Evolutionary conservation across 2,113 vertebrate genomes (phyloP).

Genomic region (Mobula hypostoma): DNA sequence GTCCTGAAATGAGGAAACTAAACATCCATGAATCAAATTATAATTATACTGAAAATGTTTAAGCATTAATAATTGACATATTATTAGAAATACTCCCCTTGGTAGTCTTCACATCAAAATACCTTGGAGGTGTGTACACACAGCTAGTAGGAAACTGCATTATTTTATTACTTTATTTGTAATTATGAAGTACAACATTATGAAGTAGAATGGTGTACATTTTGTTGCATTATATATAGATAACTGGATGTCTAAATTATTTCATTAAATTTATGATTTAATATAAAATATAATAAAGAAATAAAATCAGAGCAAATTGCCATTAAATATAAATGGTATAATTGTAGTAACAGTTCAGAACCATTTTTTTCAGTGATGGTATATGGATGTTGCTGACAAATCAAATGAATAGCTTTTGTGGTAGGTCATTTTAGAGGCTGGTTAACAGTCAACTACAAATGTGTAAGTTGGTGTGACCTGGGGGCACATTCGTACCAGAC

Average conservation of each 20-base stretch:
- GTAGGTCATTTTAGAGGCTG: too few relatives aligned
- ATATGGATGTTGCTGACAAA: too few relatives aligned
- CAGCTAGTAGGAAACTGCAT: background rate
- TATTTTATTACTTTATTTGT: slow-evolving; percentile 30
- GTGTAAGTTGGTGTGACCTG: too few relatives aligned
- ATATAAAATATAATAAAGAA: background rate
- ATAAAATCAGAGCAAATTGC: slow-evolving; percentile 18
- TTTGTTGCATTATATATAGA: background rate
- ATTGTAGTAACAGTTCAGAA: background rate
- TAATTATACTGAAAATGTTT: slow-evolving; percentile 1
- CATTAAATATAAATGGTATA: slow-evolving; percentile 22
- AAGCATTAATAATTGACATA: too few relatives aligned
- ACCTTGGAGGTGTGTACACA: background rate
- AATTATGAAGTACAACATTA: background rate
- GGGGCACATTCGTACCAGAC: too few relatives aligned
- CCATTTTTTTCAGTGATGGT: too few relatives aligned
- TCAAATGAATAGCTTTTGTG: too few relatives aligned
- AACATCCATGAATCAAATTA: background rate
- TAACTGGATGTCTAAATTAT: background rate
- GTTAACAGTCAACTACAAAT: too few relatives aligned
- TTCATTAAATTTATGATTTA: background rate
- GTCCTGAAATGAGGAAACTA: background rate
- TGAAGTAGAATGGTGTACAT: background rate
- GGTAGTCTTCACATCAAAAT: background rate
- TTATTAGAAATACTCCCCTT: too few relatives aligned